These are phyloP conservation scores for Acomys russatus DNA, from an alignment of 2,797 vertebrate genomes.

Conservation along the genomic window DNA sequence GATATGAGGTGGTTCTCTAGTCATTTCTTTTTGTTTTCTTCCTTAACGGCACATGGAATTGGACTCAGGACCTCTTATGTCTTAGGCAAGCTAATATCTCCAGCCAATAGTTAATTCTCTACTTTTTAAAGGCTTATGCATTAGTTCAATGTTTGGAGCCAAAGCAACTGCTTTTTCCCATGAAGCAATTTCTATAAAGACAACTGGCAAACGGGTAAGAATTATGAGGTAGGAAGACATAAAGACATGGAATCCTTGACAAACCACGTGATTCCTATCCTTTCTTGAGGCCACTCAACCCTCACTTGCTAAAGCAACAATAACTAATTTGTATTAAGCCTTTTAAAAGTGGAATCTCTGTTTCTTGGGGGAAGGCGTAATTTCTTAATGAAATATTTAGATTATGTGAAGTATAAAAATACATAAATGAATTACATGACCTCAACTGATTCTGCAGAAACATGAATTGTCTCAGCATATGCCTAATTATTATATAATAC, in stretches of 20 bases:
- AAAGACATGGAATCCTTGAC: neutral
- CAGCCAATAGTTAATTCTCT: neutral
- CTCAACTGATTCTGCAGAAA: neutral
- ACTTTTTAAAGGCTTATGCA: neutral
- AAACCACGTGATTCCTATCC: neutral
- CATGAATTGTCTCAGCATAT: neutral
- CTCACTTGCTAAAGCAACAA: neutral
- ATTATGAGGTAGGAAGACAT: neutral
- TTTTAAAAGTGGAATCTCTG: neutral
- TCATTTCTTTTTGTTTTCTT: neutral
- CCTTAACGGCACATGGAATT: neutral
- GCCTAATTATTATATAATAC: neutral
- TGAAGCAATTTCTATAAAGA: neutral
- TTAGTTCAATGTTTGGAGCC: neutral
- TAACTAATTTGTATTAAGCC: neutral
- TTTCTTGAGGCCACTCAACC: neutral
- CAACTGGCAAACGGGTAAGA: neutral
- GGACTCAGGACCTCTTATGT: neutral
- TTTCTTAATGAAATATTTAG: neutral
- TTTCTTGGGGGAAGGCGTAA: neutral
- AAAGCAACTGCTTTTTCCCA: neutral
- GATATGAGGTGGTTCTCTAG: neutral
- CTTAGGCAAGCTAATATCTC: neutral
- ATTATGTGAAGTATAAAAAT: neutral
- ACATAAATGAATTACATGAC: neutral